Percentiles rank a stretch among this genome's conserved stretches.
Evolutionary conservation across 2,888 invertebrate species (phyloP).

Genomic region (Agrypnus murinus): DNA sequence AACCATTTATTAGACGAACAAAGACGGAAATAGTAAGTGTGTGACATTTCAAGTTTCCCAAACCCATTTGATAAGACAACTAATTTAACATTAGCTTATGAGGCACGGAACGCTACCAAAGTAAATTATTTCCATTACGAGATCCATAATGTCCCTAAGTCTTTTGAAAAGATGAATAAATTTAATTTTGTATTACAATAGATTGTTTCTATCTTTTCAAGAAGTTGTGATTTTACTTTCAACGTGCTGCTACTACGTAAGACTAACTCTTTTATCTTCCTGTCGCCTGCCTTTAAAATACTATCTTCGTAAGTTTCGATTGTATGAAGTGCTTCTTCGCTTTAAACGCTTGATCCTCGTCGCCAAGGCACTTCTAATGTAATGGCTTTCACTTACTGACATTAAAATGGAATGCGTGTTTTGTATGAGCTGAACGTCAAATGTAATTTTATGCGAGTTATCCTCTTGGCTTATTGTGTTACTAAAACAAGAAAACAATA

Average conservation of each 20-base stretch:
- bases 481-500: constrained; percentile 6
- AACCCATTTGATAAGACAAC: not conserved
- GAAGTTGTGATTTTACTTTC: constrained; percentile 5
- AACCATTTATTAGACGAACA: too few species aligned
- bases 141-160: not conserved
- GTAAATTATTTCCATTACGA: constrained; percentile 11
- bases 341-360: constrained; percentile 11
- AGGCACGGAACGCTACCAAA: not conserved
- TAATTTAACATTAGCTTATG: not conserved
- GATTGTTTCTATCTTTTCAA: constrained; percentile 11
- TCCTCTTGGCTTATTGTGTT: not conserved
- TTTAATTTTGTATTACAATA: constrained; percentile 16
- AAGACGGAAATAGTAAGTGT: too few species aligned
- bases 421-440: constrained; percentile 21
- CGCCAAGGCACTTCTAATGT: constrained; percentile 6
- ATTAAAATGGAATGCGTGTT: constrained; percentile 30
- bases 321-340: constrained; percentile 17
- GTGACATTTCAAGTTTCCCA: too few species aligned
- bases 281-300: too few species aligned
- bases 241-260: too few species aligned
- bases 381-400: constrained; percentile 28
- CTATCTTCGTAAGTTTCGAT: not conserved
- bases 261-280: too few species aligned
- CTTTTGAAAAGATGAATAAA: constrained; percentile 5
- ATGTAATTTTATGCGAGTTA: constrained; percentile 26